Percentiles rank a stretch among this genome's conserved stretches.
Evolutionary conservation across 2,113 vertebrate species (phyloP).

Genomic region (Dipodomys ordii): DNA sequence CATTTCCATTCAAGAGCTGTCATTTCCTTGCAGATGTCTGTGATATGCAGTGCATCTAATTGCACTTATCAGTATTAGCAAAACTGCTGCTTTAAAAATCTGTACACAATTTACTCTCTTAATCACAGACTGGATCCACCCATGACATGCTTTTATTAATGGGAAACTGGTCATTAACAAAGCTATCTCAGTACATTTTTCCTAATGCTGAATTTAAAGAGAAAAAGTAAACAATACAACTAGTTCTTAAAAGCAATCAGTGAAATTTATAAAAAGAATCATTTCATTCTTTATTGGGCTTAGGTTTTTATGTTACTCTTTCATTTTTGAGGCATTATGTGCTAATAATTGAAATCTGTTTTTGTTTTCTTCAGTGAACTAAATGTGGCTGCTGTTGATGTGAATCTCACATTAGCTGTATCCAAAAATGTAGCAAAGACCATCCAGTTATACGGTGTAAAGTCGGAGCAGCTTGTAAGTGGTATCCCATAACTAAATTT

Average conservation of each 20-base stretch:
- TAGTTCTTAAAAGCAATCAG: conserved; percentile 47
- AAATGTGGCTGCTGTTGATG: conserved; percentile 96
- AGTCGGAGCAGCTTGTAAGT: conserved; percentile 98
- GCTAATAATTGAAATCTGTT: conserved; percentile 63
- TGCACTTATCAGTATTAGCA: conserved; percentile 84
- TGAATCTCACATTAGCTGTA: conserved; percentile 93
- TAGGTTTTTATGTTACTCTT: conserved; percentile 68
- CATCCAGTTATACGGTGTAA: conserved; percentile 95
- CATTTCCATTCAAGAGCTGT: conserved; percentile 72
- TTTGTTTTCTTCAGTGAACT: conserved; percentile 92
- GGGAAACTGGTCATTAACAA: conserved; percentile 75
- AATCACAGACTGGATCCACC: conserved; percentile 81
- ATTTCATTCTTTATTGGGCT: conserved; percentile 48
- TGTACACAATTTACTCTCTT: conserved; percentile 82
- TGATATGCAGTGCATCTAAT: conserved; percentile 81
- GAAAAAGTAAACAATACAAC: conserved; percentile 41
- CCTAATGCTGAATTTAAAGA: conserved; percentile 53
- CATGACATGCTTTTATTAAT: conserved; percentile 70
- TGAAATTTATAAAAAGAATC: conserved; percentile 67
- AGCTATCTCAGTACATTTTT: conserved; percentile 60
- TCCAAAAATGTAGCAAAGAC: conserved; percentile 97
- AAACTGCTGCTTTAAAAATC: conserved; percentile 84
- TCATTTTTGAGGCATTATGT: conserved; percentile 63
- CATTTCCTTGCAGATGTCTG: conserved; percentile 80
- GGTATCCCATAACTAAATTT: conserved; percentile 31